Evolutionary conservation across 2,888 invertebrate genomes (phyloP), one percentile per base, ranked within the genome.

Genomic region (Steinernema carpocapsae): DNA sequence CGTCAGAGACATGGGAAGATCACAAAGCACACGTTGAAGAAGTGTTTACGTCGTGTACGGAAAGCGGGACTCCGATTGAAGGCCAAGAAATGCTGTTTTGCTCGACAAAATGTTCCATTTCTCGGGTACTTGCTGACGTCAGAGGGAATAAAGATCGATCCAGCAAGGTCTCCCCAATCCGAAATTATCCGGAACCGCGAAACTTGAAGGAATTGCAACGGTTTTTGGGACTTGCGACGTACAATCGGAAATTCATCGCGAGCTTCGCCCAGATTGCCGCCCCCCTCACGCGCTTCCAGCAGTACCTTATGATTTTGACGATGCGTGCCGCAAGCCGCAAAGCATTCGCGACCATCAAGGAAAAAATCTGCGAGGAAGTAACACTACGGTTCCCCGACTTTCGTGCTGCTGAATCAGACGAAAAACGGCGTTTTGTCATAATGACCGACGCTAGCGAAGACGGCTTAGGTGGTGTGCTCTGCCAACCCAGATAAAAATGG

Each of bases 141-240:
- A 6, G 72, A 75, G 0, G 75, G 78, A 12, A 37, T 78, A 4
- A 46, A 73, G 24, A 48, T 71, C 43, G 72, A 75, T 48, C 46
- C 52, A 0, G 64, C 6, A 78, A 78, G 48, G 43, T 76, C 0
- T 22, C 52, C 14, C 70, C 76, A 14, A 43, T 77, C 4, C 14
- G 22, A 0, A 51, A 77, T 45, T 64, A n/a, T 14, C 75, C 76
- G 22, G 22, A n/a, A 2, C 83, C 81, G 3, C 17, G 10, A n/a
- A 73, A 72, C n/a, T 6, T 56, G 37, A 56, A 32, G 24, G 73
- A 78, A 56, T n/a, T 83, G 0, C 75, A 73, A 26, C 19, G 52
- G 0, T 80, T 83, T 29, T 72, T 83, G 19, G 83, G 84, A 2
- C 22, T 82, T 26, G 73, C 73, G 0, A 70, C 64, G 0, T 82